Conservation (phyloP, 2,797 vertebrate species). For the Caiman crocodilus region DNA sequence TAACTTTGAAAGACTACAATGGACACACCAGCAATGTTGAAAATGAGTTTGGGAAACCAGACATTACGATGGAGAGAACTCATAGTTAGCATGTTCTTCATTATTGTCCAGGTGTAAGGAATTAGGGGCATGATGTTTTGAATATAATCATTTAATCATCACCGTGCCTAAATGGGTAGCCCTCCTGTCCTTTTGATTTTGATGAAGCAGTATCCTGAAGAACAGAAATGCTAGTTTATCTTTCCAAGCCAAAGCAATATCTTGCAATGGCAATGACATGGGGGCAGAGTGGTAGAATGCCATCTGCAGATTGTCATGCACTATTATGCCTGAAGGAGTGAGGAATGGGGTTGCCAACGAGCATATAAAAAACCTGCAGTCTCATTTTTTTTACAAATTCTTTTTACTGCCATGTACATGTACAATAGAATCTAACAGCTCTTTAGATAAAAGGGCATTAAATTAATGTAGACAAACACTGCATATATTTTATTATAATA, state of each 20-base stretch:
- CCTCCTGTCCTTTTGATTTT: not conserved
- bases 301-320: not conserved
- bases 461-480: not conserved
- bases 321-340: not conserved
- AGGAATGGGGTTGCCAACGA: not conserved
- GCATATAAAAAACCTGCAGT: conserved; percentile 34
- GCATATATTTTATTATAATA: not conserved
- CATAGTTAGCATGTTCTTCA: not conserved
- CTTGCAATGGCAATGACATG: not conserved
- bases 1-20: not conserved
- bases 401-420: conserved; percentile 31
- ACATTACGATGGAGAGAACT: not conserved
- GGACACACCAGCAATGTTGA: not conserved
- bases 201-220: accelerated
- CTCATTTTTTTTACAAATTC: conserved; percentile 46
- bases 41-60: not conserved
- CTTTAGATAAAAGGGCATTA: conserved; percentile 12
- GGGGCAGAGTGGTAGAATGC: not conserved
- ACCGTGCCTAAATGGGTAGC: not conserved
- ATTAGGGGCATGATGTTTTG: accelerated
- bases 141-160: not conserved
- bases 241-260: not conserved
- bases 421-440: not conserved
- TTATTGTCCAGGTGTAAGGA: not conserved
- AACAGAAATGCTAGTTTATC: not conserved